Evolutionary conservation across 1,140 invertebrate genomes (phyloP), one percentile per base, ranked within the genome.

Genomic region (Megathymus violae): DNA sequence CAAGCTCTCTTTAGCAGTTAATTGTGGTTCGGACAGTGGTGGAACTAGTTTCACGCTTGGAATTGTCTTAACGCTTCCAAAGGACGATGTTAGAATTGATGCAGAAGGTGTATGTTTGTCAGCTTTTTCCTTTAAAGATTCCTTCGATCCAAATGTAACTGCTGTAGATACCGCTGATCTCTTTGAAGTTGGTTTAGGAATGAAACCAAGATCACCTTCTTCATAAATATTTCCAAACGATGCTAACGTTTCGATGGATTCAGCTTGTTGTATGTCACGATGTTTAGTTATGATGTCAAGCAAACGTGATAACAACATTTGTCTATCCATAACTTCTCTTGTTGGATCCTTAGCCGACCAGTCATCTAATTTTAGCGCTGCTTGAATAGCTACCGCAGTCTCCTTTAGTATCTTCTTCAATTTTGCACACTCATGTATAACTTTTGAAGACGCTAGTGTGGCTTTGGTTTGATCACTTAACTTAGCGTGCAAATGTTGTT

Each of bases 401-500:
- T 93, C 91, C 62, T 92, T 86, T 13, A 95, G 80, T 59, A 95
- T 89, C 34, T 88, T 84, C 0, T 87, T 91, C 4, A 95, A 64
- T 36, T 91, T 91, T 1, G 87, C 47, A 15, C 93, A 92, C 78
- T 95, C 92, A 38, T 82, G 75, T 31, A 86, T 86, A 44, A 93
- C 84, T 48, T 92, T 88, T 1, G 85, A 71, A 6, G 93, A 80
- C 25, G 94, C 85, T 0, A 85, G 76, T 1, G 79, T 73, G 1
- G 93, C 69, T 54, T 91, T 80, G 34, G 87, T 87, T 61, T 92
- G 93, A 14, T 92, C 93, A 16, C 79, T 76, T 36, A 91, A 87
- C 36, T 86, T 78, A 3, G 85, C 79, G 67, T 95, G 91, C 16
- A 95, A 78, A 66, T 93, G 92, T 78, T 94, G 92, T 70, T 94